Evolutionary conservation across 2,888 invertebrate genomes (phyloP).

Genomic region (Mythimna lalbum): DNA sequence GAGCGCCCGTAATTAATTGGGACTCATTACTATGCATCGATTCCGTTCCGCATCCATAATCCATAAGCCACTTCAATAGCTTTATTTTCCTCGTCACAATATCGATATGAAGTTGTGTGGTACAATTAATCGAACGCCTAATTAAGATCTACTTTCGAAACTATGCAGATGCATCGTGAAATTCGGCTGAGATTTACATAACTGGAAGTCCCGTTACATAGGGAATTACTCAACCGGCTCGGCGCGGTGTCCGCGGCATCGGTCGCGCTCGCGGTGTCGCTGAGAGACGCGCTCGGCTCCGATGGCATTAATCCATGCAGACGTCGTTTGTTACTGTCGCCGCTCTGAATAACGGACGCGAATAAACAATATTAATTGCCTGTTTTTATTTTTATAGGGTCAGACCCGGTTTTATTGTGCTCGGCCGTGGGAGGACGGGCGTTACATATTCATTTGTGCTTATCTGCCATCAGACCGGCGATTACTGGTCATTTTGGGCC

Average conservation of each 20-base stretch:
- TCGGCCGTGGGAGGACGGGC: conserved; percentile 85
- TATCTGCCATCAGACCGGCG: conserved; percentile 85
- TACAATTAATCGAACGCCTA: conserved; percentile 75
- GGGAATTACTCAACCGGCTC: conserved; percentile 88
- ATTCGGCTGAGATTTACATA: conserved; percentile 89
- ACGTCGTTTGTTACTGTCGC: conserved; percentile 84
- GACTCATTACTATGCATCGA: conserved; percentile 74
- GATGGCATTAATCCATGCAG: conserved; percentile 79
- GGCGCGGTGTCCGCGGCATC: conserved; percentile 67
- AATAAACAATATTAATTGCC: conserved; percentile 89
- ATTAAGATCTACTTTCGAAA: conserved; percentile 86
- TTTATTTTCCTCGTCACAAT: conserved; percentile 66
- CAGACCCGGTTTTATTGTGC: conserved; percentile 81
- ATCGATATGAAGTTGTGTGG: conserved; percentile 65
- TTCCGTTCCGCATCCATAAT: conserved; percentile 71
- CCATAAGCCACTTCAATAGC: conserved; percentile 68
- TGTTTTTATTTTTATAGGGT: conserved; percentile 87
- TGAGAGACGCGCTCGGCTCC: conserved; percentile 61
- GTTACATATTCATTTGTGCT: conserved; percentile 89
- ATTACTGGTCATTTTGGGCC: conserved; percentile 83
- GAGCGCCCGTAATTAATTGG: conserved; percentile 72
- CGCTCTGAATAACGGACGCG: conserved; percentile 86
- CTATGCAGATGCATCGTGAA: conserved; percentile 82
- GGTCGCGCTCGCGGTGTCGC: conserved; percentile 54
- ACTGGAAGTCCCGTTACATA: conserved; percentile 89